A percentile compares a stretch with the other conserved stretches of the same genome.
Evolutionary conservation across 2,113 vertebrate genomes (phyloP).

Genomic region (Bagarius yarrelli): DNA sequence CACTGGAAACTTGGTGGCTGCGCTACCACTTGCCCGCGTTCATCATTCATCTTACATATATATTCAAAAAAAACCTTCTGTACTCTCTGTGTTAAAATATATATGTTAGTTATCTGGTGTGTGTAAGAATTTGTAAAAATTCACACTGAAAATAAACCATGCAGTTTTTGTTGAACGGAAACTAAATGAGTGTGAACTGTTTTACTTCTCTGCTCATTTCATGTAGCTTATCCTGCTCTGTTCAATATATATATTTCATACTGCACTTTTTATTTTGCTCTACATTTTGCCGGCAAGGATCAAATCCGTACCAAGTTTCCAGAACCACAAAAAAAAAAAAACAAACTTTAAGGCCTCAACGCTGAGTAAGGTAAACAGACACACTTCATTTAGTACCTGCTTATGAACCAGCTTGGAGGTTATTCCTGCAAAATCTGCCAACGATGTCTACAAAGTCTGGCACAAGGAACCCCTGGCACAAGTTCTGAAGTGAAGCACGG

Average conservation of each 20-base stretch:
- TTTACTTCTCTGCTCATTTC: not conserved
- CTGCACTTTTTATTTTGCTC: not conserved
- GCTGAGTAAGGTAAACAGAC: conserved; percentile 21
- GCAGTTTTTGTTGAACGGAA: not conserved
- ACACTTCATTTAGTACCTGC: conserved; percentile 34
- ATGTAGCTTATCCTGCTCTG: not conserved
- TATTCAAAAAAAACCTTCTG: not conserved
- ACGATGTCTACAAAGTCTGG: conserved; percentile 23
- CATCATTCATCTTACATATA: not conserved
- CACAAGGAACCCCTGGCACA: not conserved
- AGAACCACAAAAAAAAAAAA: conserved; percentile 15
- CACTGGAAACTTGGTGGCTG: too few relatives aligned
- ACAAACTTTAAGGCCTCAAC: not conserved
- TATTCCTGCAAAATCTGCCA: conserved; percentile 34
- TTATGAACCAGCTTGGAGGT: conserved; percentile 30
- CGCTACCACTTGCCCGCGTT: too few relatives aligned
- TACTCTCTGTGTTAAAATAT: not conserved
- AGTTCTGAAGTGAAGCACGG: conserved; percentile 28
- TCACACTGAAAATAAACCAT: not conserved
- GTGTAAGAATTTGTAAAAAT: not conserved
- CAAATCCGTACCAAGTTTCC: conserved; percentile 31
- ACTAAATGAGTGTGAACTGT: not conserved
- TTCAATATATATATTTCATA: conserved; percentile 15
- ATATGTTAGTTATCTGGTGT: not conserved
- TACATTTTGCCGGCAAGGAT: conserved; percentile 14